phyloP scores from a whole-genome alignment of 2,888 invertebrate genomes.

The Terebella lapidaria region DNA sequence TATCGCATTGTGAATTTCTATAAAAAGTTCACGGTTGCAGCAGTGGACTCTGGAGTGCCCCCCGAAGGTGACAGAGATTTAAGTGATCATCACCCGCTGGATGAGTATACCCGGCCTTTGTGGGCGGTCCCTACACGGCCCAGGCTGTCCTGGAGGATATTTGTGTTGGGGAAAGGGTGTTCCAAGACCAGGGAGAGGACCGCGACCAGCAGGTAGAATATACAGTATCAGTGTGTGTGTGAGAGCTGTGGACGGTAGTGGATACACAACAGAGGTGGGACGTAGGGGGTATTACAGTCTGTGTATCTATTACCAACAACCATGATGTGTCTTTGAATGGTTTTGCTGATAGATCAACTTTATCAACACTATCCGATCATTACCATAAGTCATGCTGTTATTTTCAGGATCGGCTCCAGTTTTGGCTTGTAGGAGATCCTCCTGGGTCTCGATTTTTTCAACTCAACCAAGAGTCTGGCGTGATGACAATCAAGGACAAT shows the following conservation, averaged over 20 bases:
- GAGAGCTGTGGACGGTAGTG: too few relatives aligned
- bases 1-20: too few relatives aligned
- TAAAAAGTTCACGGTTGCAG: conserved; percentile 20
- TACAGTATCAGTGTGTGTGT: too few relatives aligned
- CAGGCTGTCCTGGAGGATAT: conserved; percentile 17
- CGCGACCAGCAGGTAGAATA: conserved; percentile 23
- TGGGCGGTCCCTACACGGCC: conserved; percentile 25
- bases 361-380: too few relatives aligned
- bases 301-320: too few relatives aligned
- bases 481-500: conserved; percentile 28
- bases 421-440: conserved; percentile 29
- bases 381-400: background rate
- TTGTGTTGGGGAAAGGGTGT: conserved; percentile 18
- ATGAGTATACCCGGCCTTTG: conserved; percentile 35
- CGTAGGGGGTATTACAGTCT: too few relatives aligned
- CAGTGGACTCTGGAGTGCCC: conserved; percentile 22
- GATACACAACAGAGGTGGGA: too few relatives aligned
- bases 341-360: too few relatives aligned
- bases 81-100: conserved; percentile 16
- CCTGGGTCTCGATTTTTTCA: conserved; percentile 33
- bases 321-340: too few relatives aligned
- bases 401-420: conserved; percentile 18
- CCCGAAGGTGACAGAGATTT: conserved; percentile 8
- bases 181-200: conserved; percentile 18
- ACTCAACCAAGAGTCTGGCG: conserved; percentile 30